Conservation (phyloP, 2,113 vertebrate species). For the Festucalex cinctus region DNA sequence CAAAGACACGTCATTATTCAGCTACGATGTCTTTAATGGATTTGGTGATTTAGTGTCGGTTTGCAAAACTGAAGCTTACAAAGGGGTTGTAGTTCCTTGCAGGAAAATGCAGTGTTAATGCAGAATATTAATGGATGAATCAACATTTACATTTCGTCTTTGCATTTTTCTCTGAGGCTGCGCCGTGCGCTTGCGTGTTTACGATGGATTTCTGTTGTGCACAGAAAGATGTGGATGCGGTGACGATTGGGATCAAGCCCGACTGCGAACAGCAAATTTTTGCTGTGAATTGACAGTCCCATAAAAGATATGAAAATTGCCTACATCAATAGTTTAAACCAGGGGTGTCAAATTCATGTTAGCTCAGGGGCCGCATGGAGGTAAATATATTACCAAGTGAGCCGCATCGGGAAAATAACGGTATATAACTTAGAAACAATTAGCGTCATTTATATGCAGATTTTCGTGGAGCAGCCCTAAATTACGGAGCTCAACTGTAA, state of each 20-base stretch:
- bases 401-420: too few relatives aligned
- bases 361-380: too few relatives aligned
- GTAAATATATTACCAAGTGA: too few relatives aligned
- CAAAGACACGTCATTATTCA: slow-evolving; percentile 21
- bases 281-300: not conserved
- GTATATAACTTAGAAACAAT: too few relatives aligned
- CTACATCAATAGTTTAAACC: not conserved
- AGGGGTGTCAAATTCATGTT: too few relatives aligned
- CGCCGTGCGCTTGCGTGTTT: not conserved
- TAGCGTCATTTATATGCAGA: too few relatives aligned
- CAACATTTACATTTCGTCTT: not conserved
- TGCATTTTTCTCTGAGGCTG: not conserved
- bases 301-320: not conserved
- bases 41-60: slow-evolving; percentile 8
- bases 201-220: slow-evolving; percentile 13
- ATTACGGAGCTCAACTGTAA: too few relatives aligned
- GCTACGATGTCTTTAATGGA: slow-evolving; percentile 31
- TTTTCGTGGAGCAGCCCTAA: too few relatives aligned
- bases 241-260: not conserved
- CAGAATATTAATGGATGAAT: not conserved
- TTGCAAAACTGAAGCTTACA: slow-evolving; percentile 16
- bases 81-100: not conserved
- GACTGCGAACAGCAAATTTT: not conserved
- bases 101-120: not conserved
- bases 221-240: not conserved